Evolutionary conservation across 2,113 vertebrate species (phyloP).

Genomic region (Actinemys pallida): DNA sequence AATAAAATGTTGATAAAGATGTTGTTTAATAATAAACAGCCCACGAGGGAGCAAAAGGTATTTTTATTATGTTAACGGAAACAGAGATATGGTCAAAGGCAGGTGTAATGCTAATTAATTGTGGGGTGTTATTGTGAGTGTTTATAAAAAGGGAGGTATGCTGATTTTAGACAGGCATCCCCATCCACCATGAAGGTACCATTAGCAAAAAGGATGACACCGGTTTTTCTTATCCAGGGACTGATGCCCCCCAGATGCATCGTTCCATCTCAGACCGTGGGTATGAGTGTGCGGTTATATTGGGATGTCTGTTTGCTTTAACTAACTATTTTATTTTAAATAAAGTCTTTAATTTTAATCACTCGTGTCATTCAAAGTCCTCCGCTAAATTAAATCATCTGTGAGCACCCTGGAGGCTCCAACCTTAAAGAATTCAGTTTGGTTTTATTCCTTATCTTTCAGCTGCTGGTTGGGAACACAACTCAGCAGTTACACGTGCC

Average conservation of each 20-base stretch:
- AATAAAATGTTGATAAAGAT: too few relatives aligned
- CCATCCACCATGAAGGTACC: background rate
- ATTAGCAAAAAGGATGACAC: background rate
- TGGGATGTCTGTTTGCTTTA: background rate
- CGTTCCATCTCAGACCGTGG: background rate
- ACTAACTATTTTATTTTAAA: background rate
- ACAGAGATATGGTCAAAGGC: too few relatives aligned
- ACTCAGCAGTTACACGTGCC: background rate
- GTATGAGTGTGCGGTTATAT: background rate
- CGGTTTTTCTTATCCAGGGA: background rate
- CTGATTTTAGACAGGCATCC: background rate
- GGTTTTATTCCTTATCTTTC: background rate
- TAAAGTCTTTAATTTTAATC: background rate
- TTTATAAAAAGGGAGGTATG: background rate
- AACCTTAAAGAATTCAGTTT: background rate
- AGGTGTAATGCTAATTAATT: background rate
- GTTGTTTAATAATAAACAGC: too few relatives aligned
- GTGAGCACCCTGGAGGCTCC: background rate
- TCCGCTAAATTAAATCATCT: background rate
- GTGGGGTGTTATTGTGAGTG: background rate
- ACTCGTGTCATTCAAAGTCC: background rate
- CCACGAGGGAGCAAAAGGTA: too few relatives aligned
- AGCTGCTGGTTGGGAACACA: background rate
- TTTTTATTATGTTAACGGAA: too few relatives aligned
- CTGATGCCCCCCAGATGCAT: background rate